Evolutionary conservation across 2,888 invertebrate genomes (phyloP), one percentile per base, ranked within the genome.

Genomic region (Torymus texanus): DNA sequence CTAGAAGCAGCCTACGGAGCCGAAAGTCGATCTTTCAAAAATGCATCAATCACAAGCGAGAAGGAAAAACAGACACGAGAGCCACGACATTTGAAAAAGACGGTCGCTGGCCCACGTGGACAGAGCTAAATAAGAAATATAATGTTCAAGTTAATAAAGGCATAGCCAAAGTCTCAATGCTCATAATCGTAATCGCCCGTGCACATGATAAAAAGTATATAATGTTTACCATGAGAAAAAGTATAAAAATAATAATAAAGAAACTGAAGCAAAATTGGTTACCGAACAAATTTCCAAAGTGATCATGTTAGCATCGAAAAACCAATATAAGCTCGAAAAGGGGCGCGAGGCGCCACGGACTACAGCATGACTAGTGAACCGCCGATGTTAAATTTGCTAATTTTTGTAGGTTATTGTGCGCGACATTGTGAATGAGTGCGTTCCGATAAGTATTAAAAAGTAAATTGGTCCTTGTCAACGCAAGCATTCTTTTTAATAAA

Each of bases 61-160:
- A 82, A 68, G 75, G 58, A 76, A 80, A 72, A 76, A 79, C 81
- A 78, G 83, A 83, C 81, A 83, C 81, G 79, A 82, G 81, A 84
- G 83, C 85, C 85, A 86, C 87, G 88, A 83, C 85, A 88, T 84
- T 85, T 84, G 84, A 82, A 84, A 78, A 83, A 80, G 82, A 86
- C 83, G 83, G 83, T 85, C 85, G 85, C 86, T 87, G 86, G 87
- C 86, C 87, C 85, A 84, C 76, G 83, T 85, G 86, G 84, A 83
- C 83, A 83, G 78, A 82, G 83, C 83, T 82, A 83, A 41, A 85
- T 81, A 82, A 73, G 75, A 71, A 80, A 81, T 80, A 80, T 59
- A 70, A 71, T 65, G 75, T 79, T 79, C 72, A 72, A 78, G 75
- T 74, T 70, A 41, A 66, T 71, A 71, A 74, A 67, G 63, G 61